These are phyloP conservation scores for Dicrostonyx torquatus DNA, from an alignment of 2,797 vertebrate species.

Conservation along the genomic window DNA sequence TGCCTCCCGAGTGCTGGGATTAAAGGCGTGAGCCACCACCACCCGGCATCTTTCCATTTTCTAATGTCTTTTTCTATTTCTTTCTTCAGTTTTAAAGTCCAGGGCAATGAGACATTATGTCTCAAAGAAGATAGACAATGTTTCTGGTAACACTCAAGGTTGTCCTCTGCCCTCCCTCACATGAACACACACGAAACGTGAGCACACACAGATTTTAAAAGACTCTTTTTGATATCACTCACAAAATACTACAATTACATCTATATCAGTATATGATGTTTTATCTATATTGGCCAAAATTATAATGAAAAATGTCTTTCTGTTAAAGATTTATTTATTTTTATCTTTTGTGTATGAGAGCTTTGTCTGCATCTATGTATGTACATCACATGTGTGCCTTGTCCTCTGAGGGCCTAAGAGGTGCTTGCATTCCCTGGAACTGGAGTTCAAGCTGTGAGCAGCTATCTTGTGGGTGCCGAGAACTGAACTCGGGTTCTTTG, in stretches of 20 bases:
- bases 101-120: neutral
- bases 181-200: neutral
- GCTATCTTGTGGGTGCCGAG: neutral
- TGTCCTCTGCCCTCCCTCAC: neutral
- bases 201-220: neutral
- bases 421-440: neutral
- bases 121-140: neutral
- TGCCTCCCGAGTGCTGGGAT: no score
- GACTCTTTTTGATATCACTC: neutral
- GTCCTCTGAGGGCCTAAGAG: neutral
- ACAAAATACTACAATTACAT: neutral
- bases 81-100: neutral
- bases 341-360: neutral
- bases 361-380: neutral
- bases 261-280: neutral
- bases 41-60: neutral
- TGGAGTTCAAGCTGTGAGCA: neutral
- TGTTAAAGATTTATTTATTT: neutral
- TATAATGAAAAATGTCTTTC: neutral
- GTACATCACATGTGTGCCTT: neutral
- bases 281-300: neutral
- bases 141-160: neutral
- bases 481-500: neutral
- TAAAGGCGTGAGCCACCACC: no score
- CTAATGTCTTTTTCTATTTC: neutral